Conservation (phyloP, 2,888 invertebrate genomes). For the Smittia aterrima region DNA sequence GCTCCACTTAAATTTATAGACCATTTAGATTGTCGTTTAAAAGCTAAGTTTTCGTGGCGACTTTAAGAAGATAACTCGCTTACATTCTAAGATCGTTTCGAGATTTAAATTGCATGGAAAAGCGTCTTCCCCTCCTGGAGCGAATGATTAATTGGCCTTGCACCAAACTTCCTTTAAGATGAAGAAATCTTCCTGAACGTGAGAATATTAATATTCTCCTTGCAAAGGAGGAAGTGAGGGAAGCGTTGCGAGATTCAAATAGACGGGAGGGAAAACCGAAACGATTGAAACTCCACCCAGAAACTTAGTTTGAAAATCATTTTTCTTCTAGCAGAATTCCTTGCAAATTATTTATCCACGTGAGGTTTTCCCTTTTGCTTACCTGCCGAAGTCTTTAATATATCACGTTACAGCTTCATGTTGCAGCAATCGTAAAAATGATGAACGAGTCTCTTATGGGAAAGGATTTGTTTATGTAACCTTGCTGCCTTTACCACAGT, state of each 20-base stretch:
- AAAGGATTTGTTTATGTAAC: slow-evolving; percentile 15
- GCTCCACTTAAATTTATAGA: slow-evolving; percentile 1
- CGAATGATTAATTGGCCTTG: slow-evolving; percentile 24
- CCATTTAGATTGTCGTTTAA: slow-evolving; percentile 16
- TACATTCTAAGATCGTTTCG: not conserved
- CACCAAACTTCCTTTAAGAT: not conserved
- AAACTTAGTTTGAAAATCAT: not conserved
- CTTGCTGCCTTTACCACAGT: not conserved
- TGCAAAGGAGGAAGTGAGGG: not conserved
- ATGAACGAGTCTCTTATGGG: slow-evolving; percentile 10
- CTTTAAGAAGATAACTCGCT: not conserved
- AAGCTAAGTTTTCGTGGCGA: not conserved
- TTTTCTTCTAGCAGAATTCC: not conserved
- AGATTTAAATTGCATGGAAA: slow-evolving; percentile 16
- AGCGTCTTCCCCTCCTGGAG: not conserved
- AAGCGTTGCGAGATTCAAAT: not conserved
- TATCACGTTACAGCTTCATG: not conserved
- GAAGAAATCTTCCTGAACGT: not conserved
- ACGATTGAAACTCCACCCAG: not conserved
- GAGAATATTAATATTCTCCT: slow-evolving; percentile 24
- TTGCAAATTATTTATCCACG: slow-evolving; percentile 9
- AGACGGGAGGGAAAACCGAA: not conserved
- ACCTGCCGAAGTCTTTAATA: not conserved
- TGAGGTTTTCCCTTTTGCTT: not conserved
- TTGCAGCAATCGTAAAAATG: slow-evolving; percentile 7